Conservation (phyloP, 2,888 invertebrate genomes). For the Eupelmus urozonus region DNA sequence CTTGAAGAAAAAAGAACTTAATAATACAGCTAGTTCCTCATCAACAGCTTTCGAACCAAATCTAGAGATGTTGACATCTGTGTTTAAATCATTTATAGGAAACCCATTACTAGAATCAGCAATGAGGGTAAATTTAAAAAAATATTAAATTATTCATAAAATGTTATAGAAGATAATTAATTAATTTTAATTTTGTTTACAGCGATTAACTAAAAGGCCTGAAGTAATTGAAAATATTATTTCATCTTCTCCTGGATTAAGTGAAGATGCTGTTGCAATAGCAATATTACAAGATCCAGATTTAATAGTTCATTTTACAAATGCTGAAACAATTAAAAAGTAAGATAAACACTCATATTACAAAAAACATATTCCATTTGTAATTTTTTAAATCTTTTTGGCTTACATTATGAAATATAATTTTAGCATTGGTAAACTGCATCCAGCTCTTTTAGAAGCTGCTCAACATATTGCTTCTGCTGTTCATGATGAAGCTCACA, state of each 20-base stretch:
- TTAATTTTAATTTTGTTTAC: conserved; percentile 47
- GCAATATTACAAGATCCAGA: conserved; percentile 88
- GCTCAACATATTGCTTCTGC: conserved; percentile 83
- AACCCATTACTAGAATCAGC: conserved; percentile 78
- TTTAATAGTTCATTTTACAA: conserved; percentile 84
- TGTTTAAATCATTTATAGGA: conserved; percentile 81
- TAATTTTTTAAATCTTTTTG: neutral
- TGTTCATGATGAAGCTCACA: conserved; percentile 77
- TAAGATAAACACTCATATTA: conserved; percentile 66
- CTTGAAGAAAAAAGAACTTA: conserved; percentile 76
- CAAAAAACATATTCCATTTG: neutral
- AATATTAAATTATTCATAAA: conserved; percentile 8
- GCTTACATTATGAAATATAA: conserved; percentile 7
- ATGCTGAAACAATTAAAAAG: conserved; percentile 83
- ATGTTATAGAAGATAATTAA: conserved; percentile 6
- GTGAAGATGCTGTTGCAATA: conserved; percentile 85
- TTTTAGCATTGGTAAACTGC: conserved; percentile 82
- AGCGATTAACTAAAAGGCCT: conserved; percentile 75
- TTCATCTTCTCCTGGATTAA: conserved; percentile 84
- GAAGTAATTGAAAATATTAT: conserved; percentile 84
- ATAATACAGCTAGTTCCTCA: neutral
- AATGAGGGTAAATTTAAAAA: conserved; percentile 37
- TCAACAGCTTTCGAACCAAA: conserved; percentile 79
- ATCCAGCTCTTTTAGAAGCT: conserved; percentile 85
- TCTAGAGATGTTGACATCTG: conserved; percentile 81